Evolutionary conservation across 2,888 invertebrate species (phyloP).

Genomic region (Trissolcus brochymenae): DNA sequence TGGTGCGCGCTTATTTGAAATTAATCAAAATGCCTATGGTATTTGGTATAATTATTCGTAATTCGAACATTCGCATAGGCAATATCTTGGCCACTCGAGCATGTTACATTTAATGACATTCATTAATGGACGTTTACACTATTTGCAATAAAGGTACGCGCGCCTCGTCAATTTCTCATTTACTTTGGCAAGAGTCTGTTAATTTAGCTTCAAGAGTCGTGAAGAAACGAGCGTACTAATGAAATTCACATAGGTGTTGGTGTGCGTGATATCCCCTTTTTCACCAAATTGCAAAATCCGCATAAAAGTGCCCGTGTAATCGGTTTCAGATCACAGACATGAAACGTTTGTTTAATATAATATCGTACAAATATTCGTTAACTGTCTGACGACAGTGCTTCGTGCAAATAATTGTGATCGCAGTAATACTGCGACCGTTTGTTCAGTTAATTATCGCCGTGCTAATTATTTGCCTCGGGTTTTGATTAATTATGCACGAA

Average conservation of each 20-base stretch:
- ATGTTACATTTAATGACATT: constrained; percentile 72
- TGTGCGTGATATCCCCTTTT: constrained; percentile 46
- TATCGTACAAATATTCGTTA: constrained; percentile 26
- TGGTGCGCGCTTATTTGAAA: constrained; percentile 50
- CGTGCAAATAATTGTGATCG: no score
- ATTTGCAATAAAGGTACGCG: constrained; percentile 70
- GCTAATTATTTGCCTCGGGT: no score
- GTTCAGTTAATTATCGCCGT: no score
- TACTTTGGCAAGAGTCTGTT: constrained; percentile 57
- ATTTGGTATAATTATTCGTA: constrained; percentile 71
- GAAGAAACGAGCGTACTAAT: constrained; percentile 59
- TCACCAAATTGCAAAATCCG: constrained; percentile 47
- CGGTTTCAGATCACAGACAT: constrained; percentile 36
- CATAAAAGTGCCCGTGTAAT: constrained; percentile 38
- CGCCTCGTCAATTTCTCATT: constrained; percentile 62
- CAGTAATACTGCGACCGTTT: not conserved
- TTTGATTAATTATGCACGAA: constrained; percentile 2
- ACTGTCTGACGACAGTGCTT: not conserved
- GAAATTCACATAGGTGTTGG: constrained; percentile 57
- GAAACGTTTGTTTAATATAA: constrained; percentile 25
- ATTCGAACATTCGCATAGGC: constrained; percentile 63
- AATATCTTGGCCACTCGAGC: constrained; percentile 65
- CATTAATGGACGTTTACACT: constrained; percentile 73
- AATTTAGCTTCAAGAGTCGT: constrained; percentile 58
- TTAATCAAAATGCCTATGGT: constrained; percentile 71